These are phyloP conservation scores for Montipora capitata DNA, from an alignment of 92 coral and sea anemone genomes.

Conservation along the genomic window DNA sequence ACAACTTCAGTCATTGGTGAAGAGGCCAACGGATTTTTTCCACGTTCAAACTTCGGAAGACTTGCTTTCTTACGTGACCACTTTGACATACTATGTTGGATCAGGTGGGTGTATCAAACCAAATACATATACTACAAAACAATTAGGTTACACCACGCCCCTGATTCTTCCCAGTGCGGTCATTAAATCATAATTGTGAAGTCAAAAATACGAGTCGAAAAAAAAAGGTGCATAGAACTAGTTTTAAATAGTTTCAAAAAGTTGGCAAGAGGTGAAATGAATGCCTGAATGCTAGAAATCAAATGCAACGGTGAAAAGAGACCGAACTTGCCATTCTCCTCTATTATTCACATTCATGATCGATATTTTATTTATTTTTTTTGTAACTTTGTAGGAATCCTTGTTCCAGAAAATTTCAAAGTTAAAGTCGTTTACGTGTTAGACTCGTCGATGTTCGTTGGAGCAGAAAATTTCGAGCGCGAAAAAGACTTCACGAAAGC, in stretches of 20 bases:
- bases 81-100: slow-evolving; percentile 56
- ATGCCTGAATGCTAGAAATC: too few species aligned
- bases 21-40: slow-evolving; percentile 72
- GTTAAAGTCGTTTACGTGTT: slow-evolving; percentile 80
- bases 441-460: slow-evolving; percentile 80
- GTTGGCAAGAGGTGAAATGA: too few species aligned
- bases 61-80: slow-evolving; percentile 52
- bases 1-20: slow-evolving; percentile 60
- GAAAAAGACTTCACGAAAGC: slow-evolving; percentile 74
- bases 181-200: too few species aligned
- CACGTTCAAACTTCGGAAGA: slow-evolving; percentile 60
- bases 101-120: not conserved
- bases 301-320: too few species aligned
- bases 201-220: too few species aligned
- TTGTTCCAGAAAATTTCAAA: slow-evolving; percentile 63
- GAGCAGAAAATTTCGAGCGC: slow-evolving; percentile 57
- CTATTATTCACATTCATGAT: too few species aligned
- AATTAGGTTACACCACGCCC: too few species aligned
- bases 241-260: too few species aligned
- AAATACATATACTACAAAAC: too few species aligned
- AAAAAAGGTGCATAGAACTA: too few species aligned
- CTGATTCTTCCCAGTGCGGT: too few species aligned
- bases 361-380: not conserved
- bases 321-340: too few species aligned
- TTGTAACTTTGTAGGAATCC: slow-evolving; percentile 19